Percentiles rank a stretch among this genome's conserved stretches.
phyloP scores from a whole-genome alignment of 2,888 invertebrate species.

The Tenthredo notha region DNA sequence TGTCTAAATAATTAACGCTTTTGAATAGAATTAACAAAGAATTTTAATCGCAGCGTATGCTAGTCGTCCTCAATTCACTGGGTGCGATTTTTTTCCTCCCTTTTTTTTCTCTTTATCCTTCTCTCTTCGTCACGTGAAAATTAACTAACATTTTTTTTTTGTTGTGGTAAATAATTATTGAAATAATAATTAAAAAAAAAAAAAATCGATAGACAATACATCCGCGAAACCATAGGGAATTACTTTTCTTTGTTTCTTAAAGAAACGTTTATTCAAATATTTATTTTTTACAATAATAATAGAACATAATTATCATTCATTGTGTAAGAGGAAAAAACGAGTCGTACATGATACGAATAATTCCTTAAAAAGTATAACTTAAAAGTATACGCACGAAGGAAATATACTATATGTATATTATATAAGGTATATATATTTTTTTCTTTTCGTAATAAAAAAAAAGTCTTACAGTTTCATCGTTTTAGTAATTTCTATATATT shows the following conservation, averaged over 20 bases:
- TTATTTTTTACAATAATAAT: not conserved
- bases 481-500: not conserved
- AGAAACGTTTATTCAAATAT: constrained; percentile 7
- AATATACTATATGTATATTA: not conserved
- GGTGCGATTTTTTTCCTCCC: not conserved
- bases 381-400: not conserved
- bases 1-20: constrained; percentile 4
- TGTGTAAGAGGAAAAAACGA: not conserved
- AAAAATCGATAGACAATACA: too few species aligned
- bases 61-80: not conserved
- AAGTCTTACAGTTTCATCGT: not conserved
- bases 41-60: not conserved
- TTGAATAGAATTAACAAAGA: not conserved
- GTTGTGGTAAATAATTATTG: too few species aligned
- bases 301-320: not conserved
- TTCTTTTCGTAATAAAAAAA: not conserved
- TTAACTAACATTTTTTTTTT: too few species aligned
- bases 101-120: not conserved
- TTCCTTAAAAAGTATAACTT: not conserved
- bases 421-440: not conserved
- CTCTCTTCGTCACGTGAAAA: too few species aligned
- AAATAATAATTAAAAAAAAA: too few species aligned
- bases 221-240: not conserved
- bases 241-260: not conserved
- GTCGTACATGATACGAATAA: not conserved